Conservation (phyloP, 2,797 vertebrate species). For the Melopsittacus undulatus region DNA sequence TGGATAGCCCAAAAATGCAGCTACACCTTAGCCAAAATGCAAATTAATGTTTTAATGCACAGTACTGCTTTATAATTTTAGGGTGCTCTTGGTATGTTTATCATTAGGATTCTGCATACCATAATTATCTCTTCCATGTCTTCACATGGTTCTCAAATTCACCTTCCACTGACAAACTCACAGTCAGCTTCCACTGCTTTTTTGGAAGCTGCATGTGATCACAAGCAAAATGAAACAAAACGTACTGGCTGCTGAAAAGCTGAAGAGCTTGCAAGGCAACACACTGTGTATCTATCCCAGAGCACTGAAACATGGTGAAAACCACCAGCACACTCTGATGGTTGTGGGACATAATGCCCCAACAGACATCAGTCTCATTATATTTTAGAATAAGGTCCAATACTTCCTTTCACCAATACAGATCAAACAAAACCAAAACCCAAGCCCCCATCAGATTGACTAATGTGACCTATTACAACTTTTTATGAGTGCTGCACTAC, state of each 20-base stretch:
- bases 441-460: neutral
- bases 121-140: neutral
- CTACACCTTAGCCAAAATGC: constrained; percentile 29
- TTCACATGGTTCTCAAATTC: neutral
- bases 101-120: neutral
- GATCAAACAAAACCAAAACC: neutral
- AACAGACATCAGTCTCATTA: neutral
- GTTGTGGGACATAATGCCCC: neutral
- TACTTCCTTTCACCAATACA: neutral
- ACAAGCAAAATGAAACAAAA: constrained; percentile 8
- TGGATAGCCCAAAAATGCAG: constrained; percentile 33
- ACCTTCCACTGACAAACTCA: neutral
- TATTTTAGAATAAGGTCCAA: neutral
- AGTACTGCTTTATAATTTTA: constrained; percentile 53
- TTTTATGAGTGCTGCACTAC: neutral
- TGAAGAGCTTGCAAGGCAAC: neutral
- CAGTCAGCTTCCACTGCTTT: neutral
- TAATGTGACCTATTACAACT: neutral
- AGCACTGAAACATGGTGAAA: neutral
- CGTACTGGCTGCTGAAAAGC: neutral
- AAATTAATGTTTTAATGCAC: constrained; percentile 32
- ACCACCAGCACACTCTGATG: neutral
- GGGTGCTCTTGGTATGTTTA: constrained; percentile 18
- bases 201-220: neutral
- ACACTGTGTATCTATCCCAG: neutral